Conservation (phyloP, 2,888 invertebrate genomes). For the Gymnocheta viridis region DNA sequence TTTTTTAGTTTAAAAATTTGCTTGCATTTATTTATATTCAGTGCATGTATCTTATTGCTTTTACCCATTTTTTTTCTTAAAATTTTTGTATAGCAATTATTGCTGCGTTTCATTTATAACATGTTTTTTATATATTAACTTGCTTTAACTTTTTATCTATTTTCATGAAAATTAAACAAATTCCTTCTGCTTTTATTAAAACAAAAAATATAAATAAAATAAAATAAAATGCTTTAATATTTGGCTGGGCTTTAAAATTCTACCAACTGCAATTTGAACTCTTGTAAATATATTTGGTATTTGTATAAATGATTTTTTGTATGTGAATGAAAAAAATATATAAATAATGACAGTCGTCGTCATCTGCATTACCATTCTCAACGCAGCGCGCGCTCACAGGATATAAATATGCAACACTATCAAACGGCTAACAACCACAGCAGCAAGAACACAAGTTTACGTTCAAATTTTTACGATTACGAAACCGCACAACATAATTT, state of each 20-base stretch:
- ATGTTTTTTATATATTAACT: constrained; percentile 22
- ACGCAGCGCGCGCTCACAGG: constrained; percentile 84
- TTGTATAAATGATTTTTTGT: constrained; percentile 29
- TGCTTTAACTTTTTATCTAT: constrained; percentile 55
- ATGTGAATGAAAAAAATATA: constrained; percentile 33
- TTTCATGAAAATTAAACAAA: constrained; percentile 60
- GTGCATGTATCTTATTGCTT: constrained; percentile 45
- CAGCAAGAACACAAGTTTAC: constrained; percentile 73
- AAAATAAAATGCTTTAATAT: constrained; percentile 25
- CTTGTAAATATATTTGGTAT: constrained; percentile 46
- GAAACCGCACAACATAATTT: constrained; percentile 88
- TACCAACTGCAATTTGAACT: constrained; percentile 51
- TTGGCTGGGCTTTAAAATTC: constrained; percentile 55
- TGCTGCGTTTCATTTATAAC: not conserved
- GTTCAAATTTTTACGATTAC: constrained; percentile 92
- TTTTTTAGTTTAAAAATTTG: not conserved
- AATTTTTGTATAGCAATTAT: not conserved
- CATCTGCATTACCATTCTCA: constrained; percentile 87
- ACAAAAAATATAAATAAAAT: constrained; percentile 23
- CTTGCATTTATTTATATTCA: not conserved
- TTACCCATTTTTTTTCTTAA: not conserved
- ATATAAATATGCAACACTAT: constrained; percentile 79
- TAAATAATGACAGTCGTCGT: constrained; percentile 83
- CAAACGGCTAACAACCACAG: constrained; percentile 61
- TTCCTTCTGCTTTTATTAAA: constrained; percentile 50